phyloP scores from a whole-genome alignment of 1,140 invertebrate genomes.

The Drosophila melanogaster region Release_6_plus_ISO1_MT NC_004354.4:1272001-1272500 shows the following conservation, averaged over 20 bases:
- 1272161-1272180: constrained; percentile 8
- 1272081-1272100: constrained; percentile 49
- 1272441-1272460: constrained; percentile 39
- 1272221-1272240: too few relatives aligned
- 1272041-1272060: constrained; percentile 6
- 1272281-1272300: too few relatives aligned
- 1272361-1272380: constrained; percentile 34
- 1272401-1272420: background rate
- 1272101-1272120: constrained; percentile 47
- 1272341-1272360: background rate
- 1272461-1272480: constrained; percentile 52
- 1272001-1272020: constrained; percentile 16
- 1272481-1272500: constrained; percentile 27
- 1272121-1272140: constrained; percentile 21
- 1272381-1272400: constrained; percentile 12
- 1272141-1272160: constrained; percentile 40
- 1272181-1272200: constrained; percentile 4
- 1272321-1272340: too few relatives aligned
- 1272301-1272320: too few relatives aligned
- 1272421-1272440: background rate
- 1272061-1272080: constrained; percentile 25
- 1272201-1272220: background rate
- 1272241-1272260: too few relatives aligned
- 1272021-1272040: constrained; percentile 8
- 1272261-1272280: too few relatives aligned